Evolutionary conservation across 2,888 invertebrate genomes (phyloP), one percentile per base, ranked within the genome.

Genomic region (Tribolium freemani): DNA sequence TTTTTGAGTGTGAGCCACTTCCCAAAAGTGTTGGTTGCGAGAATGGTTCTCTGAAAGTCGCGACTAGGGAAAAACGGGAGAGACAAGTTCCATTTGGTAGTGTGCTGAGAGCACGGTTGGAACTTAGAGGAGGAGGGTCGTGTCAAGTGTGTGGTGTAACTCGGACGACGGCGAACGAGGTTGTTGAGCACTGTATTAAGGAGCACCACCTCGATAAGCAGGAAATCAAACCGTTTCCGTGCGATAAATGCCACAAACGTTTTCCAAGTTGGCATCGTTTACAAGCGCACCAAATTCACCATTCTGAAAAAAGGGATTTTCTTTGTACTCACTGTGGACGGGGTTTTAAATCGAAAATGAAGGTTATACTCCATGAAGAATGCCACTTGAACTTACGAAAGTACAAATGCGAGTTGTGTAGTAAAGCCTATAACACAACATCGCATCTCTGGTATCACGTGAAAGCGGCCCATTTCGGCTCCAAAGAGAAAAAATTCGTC

Each of bases 241-340:
- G 83, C 75, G 75, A 57, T 2, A 44, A 69, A 72, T 83, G 82
- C 72, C 77, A 75, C 8, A 81, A 80, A 56, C 75, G 78, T 11
- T 83, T 83, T 72, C 77, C 73, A n/a, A 79, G 76, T 54, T 81
- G 81, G 1, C 80, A 81, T 3, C 81, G 81, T 73, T 71, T 83
- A 8, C 56, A 79, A 8, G 80, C 81, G 64, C 83, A 83, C 67
- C 71, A 79, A n/a, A 81, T 81, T 67, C 82, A 83, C 58, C 83
- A 83, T 54, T 78, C 78, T 2, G 82, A 80, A 2, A 77, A 79
- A 5, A 71, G 83, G 20, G 76, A 77, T 5, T 78, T 82, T 72
- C 79, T 82, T 51, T 83, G 83, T 66, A 78, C 80, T 5, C 82
- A 77, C 67, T 83, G 83, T 67, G 83, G 83, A 0, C 90, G 89